A percentile compares a stretch with the other conserved stretches of the same genome.
Conservation (phyloP, 2,888 invertebrate species). For the Geotrupes spiniger region DNA sequence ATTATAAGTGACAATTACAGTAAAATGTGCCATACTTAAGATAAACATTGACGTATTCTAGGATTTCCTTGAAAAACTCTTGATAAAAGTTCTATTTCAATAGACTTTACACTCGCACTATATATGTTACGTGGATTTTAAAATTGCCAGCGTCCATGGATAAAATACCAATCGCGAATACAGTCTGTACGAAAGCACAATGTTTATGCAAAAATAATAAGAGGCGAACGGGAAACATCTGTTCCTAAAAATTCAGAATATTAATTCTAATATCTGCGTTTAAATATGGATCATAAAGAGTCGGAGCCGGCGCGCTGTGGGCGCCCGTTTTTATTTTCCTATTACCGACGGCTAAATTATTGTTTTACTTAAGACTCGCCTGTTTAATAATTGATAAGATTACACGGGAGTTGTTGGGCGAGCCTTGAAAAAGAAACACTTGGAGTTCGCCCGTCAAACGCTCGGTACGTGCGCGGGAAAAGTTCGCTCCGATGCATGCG, state of each 20-base stretch:
- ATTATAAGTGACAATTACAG: no score
- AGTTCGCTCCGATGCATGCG: not conserved
- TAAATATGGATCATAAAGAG: slow-evolving; percentile 41
- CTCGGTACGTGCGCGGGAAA: not conserved
- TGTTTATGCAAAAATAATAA: slow-evolving; percentile 34
- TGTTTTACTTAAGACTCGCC: slow-evolving; percentile 49
- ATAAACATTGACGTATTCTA: no score
- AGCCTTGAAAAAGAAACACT: slow-evolving; percentile 25
- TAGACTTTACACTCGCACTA: no score
- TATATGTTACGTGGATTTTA: no score
- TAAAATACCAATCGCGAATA: no score
- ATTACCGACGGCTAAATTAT: slow-evolving; percentile 49
- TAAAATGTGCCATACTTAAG: no score
- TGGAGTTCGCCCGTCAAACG: slow-evolving; percentile 11
- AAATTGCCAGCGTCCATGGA: no score
- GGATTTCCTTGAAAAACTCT: no score
- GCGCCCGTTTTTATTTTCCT: slow-evolving; percentile 45
- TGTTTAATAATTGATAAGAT: slow-evolving; percentile 51
- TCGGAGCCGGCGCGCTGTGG: slow-evolving; percentile 29
- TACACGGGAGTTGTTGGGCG: slow-evolving; percentile 29
- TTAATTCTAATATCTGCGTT: slow-evolving; percentile 43
- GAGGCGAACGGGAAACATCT: slow-evolving; percentile 39
- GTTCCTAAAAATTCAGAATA: slow-evolving; percentile 45
- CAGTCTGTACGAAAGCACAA: not conserved
- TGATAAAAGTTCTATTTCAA: no score